Conservation (phyloP, 2,888 invertebrate species). For the Orchesellides sinensis region DNA sequence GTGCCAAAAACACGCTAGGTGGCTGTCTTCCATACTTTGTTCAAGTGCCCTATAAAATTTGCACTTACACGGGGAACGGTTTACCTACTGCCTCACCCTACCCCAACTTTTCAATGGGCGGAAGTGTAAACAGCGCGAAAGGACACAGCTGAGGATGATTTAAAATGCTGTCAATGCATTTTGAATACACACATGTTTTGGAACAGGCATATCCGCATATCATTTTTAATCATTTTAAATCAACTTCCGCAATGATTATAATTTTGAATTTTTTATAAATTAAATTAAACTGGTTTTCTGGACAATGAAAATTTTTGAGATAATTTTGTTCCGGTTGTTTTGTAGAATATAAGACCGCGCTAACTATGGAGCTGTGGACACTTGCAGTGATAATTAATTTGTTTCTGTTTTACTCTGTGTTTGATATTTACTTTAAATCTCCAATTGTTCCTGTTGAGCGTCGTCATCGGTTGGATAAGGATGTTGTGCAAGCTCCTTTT, state of each 20-base stretch:
- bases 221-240: background rate
- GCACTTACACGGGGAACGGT: background rate
- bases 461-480: conserved; percentile 24
- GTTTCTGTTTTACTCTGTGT: conserved; percentile 88
- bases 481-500: conserved; percentile 79
- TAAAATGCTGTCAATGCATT: conserved; percentile 2
- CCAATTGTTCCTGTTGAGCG: conserved; percentile 83
- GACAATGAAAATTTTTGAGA: background rate
- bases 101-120: background rate
- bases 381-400: conserved; percentile 83
- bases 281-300: background rate
- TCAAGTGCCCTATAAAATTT: background rate
- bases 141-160: conserved; percentile 24
- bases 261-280: too few species aligned
- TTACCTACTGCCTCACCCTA: background rate
- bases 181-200: background rate
- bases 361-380: conserved; percentile 74
- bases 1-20: background rate
- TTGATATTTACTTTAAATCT: conserved; percentile 95
- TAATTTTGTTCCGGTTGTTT: background rate
- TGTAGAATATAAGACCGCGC: too few species aligned
- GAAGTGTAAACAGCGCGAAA: conserved; percentile 23
- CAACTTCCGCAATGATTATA: too few species aligned
- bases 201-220: background rate
- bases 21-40: conserved; percentile 36